Base-by-base conservation (phyloP, 1,140 invertebrate genomes). In the Teleopsis dalmanni region DNA sequence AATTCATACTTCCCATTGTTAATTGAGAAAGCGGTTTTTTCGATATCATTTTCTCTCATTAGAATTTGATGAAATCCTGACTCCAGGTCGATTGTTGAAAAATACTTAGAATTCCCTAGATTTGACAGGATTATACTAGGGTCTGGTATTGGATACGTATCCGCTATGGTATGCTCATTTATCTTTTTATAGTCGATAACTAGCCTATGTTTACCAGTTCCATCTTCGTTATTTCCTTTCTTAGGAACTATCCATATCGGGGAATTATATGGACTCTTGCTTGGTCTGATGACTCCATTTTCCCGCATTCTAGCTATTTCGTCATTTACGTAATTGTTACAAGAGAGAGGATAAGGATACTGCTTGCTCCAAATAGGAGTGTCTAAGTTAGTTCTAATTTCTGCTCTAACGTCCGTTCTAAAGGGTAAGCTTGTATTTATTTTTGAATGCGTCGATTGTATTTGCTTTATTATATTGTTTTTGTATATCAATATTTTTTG, bases 11-110 rank as follows among this genome's bases (percentile, higher is more conserved):
- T 31, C n/a, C 34, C 31, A n/a, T 22, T 27, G 3, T 23, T 23
- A 8, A 35, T 45, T 3, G 26, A 40, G 23, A 48, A 53, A 16
- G 51, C 47, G 38, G 41, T 45, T 48, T 48, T 18, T 41, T 25
- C 29, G n/a, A n/a, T n/a, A 25, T 34, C 25, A 37, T 31, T 56
- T 47, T 31, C 43, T 3, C 14, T 7, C 1, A 46, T 13, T 11
- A 46, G 29, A 22, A 66, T 58, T 54, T 64, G 62, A 49, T 66
- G 60, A 53, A 66, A 66, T 23, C 59, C 61, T 11, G 46, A 51
- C 9, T 57, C 57, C 16, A 67, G 49, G 44, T 65, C 61, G 45
- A 68, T 23, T 3, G 58, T 64, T 2, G 56, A 57, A 36, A 67
- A 65, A 42, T 62, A 65, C 27, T 53, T 37, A 13, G 54, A 55